These are phyloP conservation scores for Aramus guarauna DNA, from an alignment of 2,113 vertebrate genomes.

Conservation along the genomic window DNA sequence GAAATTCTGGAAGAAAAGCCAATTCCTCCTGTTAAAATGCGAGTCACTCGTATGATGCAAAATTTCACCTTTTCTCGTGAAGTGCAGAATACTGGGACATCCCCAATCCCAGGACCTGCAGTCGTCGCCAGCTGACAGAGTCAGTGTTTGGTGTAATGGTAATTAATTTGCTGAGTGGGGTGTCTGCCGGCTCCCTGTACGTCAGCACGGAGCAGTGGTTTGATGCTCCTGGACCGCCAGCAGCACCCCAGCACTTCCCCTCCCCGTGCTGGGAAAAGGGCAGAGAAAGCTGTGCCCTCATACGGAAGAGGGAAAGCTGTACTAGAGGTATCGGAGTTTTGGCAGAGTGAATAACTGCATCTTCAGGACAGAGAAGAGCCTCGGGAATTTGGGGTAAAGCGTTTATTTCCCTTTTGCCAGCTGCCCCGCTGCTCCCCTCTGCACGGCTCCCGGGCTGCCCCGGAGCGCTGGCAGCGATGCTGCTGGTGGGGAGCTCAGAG, in stretches of 20 bases:
- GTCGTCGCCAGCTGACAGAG: rapidly evolving
- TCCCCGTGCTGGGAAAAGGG: neutral
- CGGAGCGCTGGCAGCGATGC: rapidly evolving
- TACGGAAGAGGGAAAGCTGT: neutral
- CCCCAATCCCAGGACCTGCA: neutral
- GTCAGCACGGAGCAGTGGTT: neutral
- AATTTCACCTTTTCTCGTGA: neutral
- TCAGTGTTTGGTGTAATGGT: rapidly evolving
- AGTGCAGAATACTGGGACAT: neutral
- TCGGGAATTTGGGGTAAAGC: neutral
- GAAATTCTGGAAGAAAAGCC: neutral
- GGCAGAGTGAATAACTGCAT: neutral
- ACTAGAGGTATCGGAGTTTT: too few species aligned
- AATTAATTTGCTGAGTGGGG: neutral
- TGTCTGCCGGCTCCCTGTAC: neutral
- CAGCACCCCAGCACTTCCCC: neutral
- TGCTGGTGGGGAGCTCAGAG: neutral
- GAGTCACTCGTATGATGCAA: neutral
- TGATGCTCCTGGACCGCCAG: neutral
- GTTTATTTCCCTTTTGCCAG: neutral
- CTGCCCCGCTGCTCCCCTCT: neutral
- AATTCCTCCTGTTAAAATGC: neutral
- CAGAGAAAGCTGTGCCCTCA: neutral
- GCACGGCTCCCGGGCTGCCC: neutral
- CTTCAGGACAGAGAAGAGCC: neutral